Base-by-base conservation (phyloP, 2,113 vertebrate species). In the Hucho hucho region DNA sequence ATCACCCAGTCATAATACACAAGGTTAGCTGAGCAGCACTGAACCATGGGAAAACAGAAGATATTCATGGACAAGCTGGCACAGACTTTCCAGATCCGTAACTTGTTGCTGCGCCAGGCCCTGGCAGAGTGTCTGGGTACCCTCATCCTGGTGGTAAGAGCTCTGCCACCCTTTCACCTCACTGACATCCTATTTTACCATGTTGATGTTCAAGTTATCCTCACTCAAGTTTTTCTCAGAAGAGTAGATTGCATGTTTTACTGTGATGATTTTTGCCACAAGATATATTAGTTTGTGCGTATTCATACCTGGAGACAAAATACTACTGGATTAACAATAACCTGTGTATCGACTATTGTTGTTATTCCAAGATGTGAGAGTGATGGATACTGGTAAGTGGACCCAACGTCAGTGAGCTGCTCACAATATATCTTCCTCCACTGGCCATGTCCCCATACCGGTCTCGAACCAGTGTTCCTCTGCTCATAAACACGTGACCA, bases 91-190 rank as follows among this genome's bases (percentile, higher is more conserved):
- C 95, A 93, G 79, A 93, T 99, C 87, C 93, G 95, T 25, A 95
- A 96, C 86, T 86, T 93, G 76, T 81, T 98, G 75, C 82, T 97
- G 14, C 95, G 97, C 9, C 96, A 99, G 84, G 95, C 94, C 0
- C 84, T 99, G 82, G 96, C 96, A 0, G 97, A 99, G 80, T 98
- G 96, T 83, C 88, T 98, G 69, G 97, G 97, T 49, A 98, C 96
- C 0, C 93, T 98, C 75, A 95, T 98, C 81, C 92, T 98, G 64
- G 97, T 99, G 95, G 97, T 98, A 89, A 95, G 96, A 37, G 20
- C n/a, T 63, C 20, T 22, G 7, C 37, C 9, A 43, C 11, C 9
- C 11, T 43, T 37, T 43, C 37, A 43, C 18, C 58, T 61, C n/a
- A 61, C 49, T 14, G 3, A 49, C 47, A 3, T 12, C 14, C 11